Evolutionary conservation across 2,888 invertebrate species (phyloP), one percentile per base, ranked within the genome.

Genomic region (Drosophila phalerata): DNA sequence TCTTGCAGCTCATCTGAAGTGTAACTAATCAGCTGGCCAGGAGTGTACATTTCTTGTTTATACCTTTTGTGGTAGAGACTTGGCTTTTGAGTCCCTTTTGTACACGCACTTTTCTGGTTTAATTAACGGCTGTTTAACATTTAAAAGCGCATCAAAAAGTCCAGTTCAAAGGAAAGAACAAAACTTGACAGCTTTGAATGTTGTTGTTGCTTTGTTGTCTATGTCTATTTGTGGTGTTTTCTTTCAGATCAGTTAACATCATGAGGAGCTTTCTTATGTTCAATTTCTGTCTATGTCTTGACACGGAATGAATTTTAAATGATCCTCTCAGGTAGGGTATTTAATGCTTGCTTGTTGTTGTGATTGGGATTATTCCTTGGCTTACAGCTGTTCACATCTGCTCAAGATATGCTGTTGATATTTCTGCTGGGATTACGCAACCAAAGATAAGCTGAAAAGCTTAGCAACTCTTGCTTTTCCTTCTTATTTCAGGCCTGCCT

Each of bases 361-460:
- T 0, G 10, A 15, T 5, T 43, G n/a, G 15, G 9, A 8, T 17
- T 42, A 9, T 17, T 42, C 19, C n/a, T 22, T 15, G 34, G 19
- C 9, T 15, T 40, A 30, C 48, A 43, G n/a, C 34, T 48, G 25
- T 61, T 49, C 30, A 42, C 22, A 34, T 40, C 34, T 53, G 52
- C 48, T 49, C n/a, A 53, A 62, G 71, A 74, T 47, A 45, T 47
- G 71, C 65, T 42, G 71, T 63, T 75, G 63, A 69, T 69, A 49
- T 48, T 69, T 43, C 63, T 47, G 30, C 56, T 37, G 47, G 69
- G 77, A 77, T 74, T 74, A 62, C 66, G 48, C 32, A 62, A 66
- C 45, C 65, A 53, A 64, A 58, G 65, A 69, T 77, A 67, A 83
- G 81, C 66, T 68, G 64, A 11, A 22, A 45, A 68, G 77, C 77